These are phyloP conservation scores for Hyposoter didymator DNA, from an alignment of 2,888 invertebrate genomes.

Conservation along the genomic window DNA sequence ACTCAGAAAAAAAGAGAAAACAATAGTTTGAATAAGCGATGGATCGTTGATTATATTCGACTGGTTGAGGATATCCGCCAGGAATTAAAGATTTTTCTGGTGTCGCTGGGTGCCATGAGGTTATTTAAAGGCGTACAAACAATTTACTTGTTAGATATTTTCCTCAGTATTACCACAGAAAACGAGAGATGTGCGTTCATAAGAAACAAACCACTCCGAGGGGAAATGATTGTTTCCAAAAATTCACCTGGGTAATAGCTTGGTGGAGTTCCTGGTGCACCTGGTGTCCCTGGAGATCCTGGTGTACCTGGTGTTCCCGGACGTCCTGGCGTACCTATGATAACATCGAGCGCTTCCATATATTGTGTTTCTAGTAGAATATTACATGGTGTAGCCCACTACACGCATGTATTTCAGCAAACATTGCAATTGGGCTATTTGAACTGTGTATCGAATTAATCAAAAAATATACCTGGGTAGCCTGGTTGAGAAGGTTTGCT, in stretches of 20 bases:
- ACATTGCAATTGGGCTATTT: no score
- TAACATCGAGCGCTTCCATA: no score
- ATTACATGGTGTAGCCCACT: no score
- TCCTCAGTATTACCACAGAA: no score
- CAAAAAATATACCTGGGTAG: slow-evolving; percentile 10
- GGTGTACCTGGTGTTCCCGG: slow-evolving; percentile 40
- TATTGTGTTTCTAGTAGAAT: not conserved
- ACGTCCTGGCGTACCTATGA: slow-evolving; percentile 81
- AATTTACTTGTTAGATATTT: no score
- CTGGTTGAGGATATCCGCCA: slow-evolving; percentile 55
- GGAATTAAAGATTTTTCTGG: slow-evolving; percentile 51
- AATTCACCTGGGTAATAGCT: slow-evolving; percentile 64
- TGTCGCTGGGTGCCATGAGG: slow-evolving; percentile 71
- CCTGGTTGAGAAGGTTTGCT: slow-evolving; percentile 71
- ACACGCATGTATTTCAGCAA: no score
- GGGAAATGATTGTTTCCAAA: not conserved
- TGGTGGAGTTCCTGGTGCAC: not conserved
- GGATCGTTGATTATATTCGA: slow-evolving; percentile 25
- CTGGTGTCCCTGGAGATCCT: no score
- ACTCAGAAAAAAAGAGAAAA: no score
- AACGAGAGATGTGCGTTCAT: no score
- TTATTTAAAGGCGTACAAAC: slow-evolving; percentile 7
- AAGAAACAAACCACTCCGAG: no score
- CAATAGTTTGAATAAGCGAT: no score
- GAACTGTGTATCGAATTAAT: no score